Conservation (phyloP, 2,113 vertebrate species). For the Pachyramphus minor region DNA sequence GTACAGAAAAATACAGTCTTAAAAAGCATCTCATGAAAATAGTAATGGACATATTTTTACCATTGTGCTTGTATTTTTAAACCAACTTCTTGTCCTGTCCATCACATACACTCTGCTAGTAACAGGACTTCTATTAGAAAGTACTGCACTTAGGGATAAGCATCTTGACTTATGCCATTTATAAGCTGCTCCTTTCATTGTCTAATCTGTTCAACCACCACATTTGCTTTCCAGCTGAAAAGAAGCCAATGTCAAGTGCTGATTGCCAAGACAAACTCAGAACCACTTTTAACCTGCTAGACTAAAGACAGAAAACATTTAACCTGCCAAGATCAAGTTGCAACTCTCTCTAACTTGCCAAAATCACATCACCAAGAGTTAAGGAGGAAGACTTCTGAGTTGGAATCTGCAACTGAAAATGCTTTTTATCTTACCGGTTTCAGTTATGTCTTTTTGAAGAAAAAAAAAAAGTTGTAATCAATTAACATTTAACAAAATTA, state of each 20-base stretch:
- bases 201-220: slow-evolving; percentile 3
- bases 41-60: not conserved
- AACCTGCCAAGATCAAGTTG: slow-evolving; percentile 21
- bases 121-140: not conserved
- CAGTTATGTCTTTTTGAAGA: not conserved
- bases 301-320: slow-evolving; percentile 10
- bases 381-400: not conserved
- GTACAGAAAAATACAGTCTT: not conserved
- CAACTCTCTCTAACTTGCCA: not conserved
- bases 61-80: not conserved
- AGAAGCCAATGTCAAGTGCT: not conserved
- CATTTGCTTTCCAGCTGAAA: slow-evolving; percentile 23
- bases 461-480: not conserved
- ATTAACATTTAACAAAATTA: no score
- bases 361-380: not conserved
- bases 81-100: not conserved
- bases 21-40: not conserved
- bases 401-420: not conserved
- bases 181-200: not conserved
- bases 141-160: not conserved
- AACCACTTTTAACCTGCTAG: slow-evolving; percentile 29
- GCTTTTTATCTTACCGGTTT: not conserved
- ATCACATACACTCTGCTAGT: not conserved
- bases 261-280: not conserved
- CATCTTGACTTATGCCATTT: not conserved